phyloP scores from a whole-genome alignment of 1,140 invertebrate species.

The Elymnias hypermnestra region DNA sequence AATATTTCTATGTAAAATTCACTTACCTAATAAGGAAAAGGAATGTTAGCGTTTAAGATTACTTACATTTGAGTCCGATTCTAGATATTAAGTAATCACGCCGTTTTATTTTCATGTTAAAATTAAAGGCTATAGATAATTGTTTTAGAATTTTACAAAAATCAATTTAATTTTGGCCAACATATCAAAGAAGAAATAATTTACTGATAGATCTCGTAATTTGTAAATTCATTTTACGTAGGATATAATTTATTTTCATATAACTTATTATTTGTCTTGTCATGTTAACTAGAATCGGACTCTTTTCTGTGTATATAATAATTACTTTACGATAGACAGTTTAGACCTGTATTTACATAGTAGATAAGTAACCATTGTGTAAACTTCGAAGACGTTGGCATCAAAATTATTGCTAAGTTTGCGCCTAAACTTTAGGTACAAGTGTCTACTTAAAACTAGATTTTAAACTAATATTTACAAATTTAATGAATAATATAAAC shows the following conservation, averaged over 20 bases:
- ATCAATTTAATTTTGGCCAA: too few species aligned
- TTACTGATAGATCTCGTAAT: too few species aligned
- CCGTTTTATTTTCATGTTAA: too few species aligned
- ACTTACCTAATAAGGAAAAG: conserved; percentile 35
- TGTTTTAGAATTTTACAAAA: too few species aligned
- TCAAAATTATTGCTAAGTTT: conserved; percentile 71
- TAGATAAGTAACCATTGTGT: conserved; percentile 50
- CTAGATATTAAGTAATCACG: conserved; percentile 3
- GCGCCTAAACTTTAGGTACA: conserved; percentile 65
- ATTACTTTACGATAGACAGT: conserved; percentile 17
- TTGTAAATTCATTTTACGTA: too few species aligned
- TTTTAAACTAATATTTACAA: conserved; percentile 69
- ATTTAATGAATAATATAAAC: conserved; percentile 59
- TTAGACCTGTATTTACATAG: conserved; percentile 56
- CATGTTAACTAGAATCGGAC: conserved; percentile 16
- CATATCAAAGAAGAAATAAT: too few species aligned
- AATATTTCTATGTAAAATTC: conserved; percentile 7
- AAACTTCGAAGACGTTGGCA: conserved; percentile 65
- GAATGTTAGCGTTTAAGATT: conserved; percentile 72
- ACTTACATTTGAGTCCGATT: conserved; percentile 35
- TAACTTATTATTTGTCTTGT: too few species aligned
- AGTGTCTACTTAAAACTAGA: conserved; percentile 66
- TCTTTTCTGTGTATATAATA: conserved; percentile 19
- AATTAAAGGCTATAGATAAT: too few species aligned
- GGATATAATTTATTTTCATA: too few species aligned